Percentiles rank a stretch among this genome's conserved stretches.
Evolutionary conservation across 2,797 vertebrate genomes (phyloP).

Genomic region (Vipera latastei): DNA sequence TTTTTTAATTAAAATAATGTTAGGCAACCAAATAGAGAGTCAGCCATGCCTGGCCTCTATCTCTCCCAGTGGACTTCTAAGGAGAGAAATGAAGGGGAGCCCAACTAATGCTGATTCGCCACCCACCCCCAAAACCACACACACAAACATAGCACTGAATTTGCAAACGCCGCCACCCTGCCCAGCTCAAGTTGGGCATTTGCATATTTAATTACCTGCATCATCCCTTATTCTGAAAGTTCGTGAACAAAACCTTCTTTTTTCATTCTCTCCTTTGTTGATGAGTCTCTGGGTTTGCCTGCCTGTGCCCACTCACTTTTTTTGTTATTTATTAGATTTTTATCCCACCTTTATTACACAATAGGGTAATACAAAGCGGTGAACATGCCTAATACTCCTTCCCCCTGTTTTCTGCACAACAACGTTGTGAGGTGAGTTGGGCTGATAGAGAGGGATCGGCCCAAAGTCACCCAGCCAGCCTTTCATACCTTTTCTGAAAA

Average conservation of each 20-base stretch:
- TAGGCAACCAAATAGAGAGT: not conserved
- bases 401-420: not conserved
- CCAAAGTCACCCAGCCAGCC: not conserved
- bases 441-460: not conserved
- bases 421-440: not conserved
- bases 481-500: no score
- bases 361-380: not conserved
- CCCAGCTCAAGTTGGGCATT: not conserved
- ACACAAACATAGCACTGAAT: not conserved
- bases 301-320: not conserved
- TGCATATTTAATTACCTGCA: not conserved
- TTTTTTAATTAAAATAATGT: not conserved
- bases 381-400: not conserved
- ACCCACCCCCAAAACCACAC: not conserved
- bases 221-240: not conserved
- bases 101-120: not conserved
- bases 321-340: not conserved
- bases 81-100: not conserved
- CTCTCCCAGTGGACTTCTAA: not conserved
- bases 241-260: not conserved
- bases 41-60: not conserved
- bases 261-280: not conserved
- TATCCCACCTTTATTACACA: not conserved
- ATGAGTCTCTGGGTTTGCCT: not conserved
- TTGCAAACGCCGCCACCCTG: not conserved